Conservation (phyloP, 2,888 invertebrate species). For the Nemotelus nigrinus region DNA sequence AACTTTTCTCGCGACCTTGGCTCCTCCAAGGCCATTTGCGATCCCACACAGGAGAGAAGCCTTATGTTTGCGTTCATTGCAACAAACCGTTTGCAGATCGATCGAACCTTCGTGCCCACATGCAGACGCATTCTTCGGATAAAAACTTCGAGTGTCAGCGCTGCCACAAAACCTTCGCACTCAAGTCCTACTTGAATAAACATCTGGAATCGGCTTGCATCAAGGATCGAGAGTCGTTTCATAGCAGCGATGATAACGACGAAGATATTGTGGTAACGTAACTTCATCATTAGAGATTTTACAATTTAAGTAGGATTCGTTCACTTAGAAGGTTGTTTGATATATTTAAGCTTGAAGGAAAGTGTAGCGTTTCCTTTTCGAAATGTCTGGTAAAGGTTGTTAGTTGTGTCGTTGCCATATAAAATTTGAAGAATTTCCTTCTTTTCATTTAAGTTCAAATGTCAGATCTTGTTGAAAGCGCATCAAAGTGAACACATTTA, state of each 20-base stretch:
- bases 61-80: constrained; percentile 93
- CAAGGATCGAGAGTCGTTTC: constrained; percentile 64
- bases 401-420: background rate
- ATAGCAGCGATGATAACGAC: constrained; percentile 58
- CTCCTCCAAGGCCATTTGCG: constrained; percentile 86
- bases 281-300: constrained; percentile 38
- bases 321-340: constrained; percentile 37
- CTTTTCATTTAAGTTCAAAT: too few species aligned
- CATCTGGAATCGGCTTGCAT: constrained; percentile 91
- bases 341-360: background rate
- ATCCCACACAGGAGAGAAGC: constrained; percentile 94
- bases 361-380: background rate
- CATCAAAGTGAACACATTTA: too few species aligned
- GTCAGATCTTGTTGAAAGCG: too few species aligned
- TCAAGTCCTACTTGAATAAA: constrained; percentile 95
- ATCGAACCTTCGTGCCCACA: constrained; percentile 92
- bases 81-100: constrained; percentile 95
- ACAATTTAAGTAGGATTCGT: constrained; percentile 6
- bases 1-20: constrained; percentile 96
- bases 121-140: constrained; percentile 92
- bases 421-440: too few species aligned
- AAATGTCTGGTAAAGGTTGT: background rate
- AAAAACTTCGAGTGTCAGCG: constrained; percentile 89
- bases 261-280: constrained; percentile 64
- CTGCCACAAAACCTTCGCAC: constrained; percentile 90